A percentile compares a stretch with the other conserved stretches of the same genome.
phyloP scores from a whole-genome alignment of 2,113 vertebrate genomes.

The Benitochromis conjunctus region DNA sequence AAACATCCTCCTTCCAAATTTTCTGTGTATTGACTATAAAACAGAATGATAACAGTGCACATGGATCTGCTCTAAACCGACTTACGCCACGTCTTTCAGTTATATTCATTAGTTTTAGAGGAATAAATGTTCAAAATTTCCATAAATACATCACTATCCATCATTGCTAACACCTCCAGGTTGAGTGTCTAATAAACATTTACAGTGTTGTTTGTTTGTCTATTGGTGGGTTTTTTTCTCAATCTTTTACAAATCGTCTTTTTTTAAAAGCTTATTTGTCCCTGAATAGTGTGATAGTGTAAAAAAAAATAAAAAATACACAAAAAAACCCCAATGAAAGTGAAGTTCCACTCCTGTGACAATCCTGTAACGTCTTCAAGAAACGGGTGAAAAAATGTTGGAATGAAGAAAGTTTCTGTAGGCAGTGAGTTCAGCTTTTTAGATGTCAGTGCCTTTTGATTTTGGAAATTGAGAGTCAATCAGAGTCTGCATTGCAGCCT shows the following conservation, averaged over 20 bases:
- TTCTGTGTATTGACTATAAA: not conserved
- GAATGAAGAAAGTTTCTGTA: not conserved
- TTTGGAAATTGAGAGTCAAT: constrained; percentile 1
- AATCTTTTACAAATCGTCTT: not conserved
- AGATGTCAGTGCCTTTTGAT: not conserved
- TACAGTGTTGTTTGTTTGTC: not conserved
- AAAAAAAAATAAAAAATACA: accelerated
- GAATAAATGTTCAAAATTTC: not conserved
- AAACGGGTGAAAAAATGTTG: not conserved
- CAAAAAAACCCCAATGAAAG: not conserved
- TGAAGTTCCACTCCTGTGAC: not conserved
- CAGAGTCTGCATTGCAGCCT: not conserved
- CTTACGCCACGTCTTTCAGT: not conserved
- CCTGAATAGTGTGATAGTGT: not conserved
- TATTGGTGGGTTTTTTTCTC: not conserved
- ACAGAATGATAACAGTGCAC: not conserved
- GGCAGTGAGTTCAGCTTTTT: not conserved
- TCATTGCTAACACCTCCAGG: not conserved
- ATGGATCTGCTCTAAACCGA: not conserved
- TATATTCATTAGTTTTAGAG: not conserved
- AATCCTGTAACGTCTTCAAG: not conserved
- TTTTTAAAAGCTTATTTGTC: not conserved
- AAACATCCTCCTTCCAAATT: not conserved
- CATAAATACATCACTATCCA: not conserved
- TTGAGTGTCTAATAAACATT: not conserved